Evolutionary conservation across 2,888 invertebrate genomes (phyloP), one percentile per base, ranked within the genome.

Genomic region (Perithous albicinctus): DNA sequence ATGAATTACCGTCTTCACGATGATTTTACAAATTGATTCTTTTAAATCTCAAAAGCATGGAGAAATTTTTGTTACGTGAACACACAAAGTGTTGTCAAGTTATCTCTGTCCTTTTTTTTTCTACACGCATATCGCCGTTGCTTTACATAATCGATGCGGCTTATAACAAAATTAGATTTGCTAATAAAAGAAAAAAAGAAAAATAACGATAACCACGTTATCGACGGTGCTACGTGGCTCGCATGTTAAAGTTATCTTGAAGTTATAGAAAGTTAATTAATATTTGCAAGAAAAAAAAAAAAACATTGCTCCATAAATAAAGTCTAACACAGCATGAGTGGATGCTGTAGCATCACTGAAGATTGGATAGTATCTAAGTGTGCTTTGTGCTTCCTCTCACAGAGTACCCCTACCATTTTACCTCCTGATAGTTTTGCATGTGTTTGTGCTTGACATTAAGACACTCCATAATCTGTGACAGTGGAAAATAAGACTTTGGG

Each of bases 61-160:
- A 43, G 7, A 43, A 74, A 63, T 20, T 48, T 32, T 20, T 46
- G 15, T 2, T 6, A 26, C 54, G 26, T 72, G 54, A 35, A 15
- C 5, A 8, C n/a, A 10, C 41, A 8, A n/a, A n/a, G n/a, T 51
- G 6, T 23, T 70, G 76, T 64, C 73, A 63, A 54, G 61, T 75
- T 63, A 79, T 35, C 59, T 54, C 59, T 54, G 32, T 23, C 64
- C 23, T 70, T 63, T 56, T 48, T 59, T 15, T 51, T 56, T 18
- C 51, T n/a, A n/a, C 66, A 41, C 18, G 35, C 29, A 35, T 63
- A 41, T 32, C 56, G 38, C 23, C 35, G 2, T 35, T n/a, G 77
- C 76, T 86, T 86, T 87, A 87, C 73, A 85, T 87, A 87, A 87
- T 84, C 87, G 54, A 41, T 41, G 10, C 29, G 72, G 35, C 54